Percentiles rank a stretch among this genome's conserved stretches.
Evolutionary conservation across 2,888 invertebrate species (phyloP).

Genomic region (Noctuana brunneofusca): DNA sequence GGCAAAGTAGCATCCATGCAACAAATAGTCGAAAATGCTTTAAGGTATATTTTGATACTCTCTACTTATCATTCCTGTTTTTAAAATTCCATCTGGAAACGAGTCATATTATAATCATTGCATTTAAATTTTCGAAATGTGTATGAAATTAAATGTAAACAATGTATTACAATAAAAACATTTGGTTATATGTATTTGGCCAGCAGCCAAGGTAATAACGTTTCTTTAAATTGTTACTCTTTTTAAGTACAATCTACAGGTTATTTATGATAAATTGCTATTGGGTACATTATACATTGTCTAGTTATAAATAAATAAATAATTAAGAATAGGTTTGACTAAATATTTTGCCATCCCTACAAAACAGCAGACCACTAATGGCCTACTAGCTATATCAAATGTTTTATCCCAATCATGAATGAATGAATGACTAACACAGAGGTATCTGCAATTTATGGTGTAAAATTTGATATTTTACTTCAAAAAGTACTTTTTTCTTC

Average conservation of each 20-base stretch:
- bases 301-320: too few species aligned
- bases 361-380: too few species aligned
- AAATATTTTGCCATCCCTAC: too few species aligned
- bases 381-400: too few species aligned
- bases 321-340: too few species aligned
- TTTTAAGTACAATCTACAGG: not conserved
- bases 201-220: constrained; percentile 16
- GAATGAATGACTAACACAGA: too few species aligned
- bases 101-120: not conserved
- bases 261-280: not conserved
- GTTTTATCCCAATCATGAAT: too few species aligned
- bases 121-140: constrained; percentile 2
- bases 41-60: constrained; percentile 75
- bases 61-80: not conserved
- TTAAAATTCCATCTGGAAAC: not conserved
- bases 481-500: too few species aligned
- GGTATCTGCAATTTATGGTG: too few species aligned
- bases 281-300: too few species aligned
- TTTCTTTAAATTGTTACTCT: constrained; percentile 19
- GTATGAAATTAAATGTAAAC: constrained; percentile 23
- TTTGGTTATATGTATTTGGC: constrained; percentile 31
- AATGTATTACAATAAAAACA: constrained; percentile 26
- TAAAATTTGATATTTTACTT: too few species aligned
- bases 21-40: constrained; percentile 85
- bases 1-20: constrained; percentile 81